A percentile compares a stretch with the other conserved stretches of the same genome.
phyloP scores from a whole-genome alignment of 2,113 vertebrate species.

The Oncorhynchus nerka region DNA sequence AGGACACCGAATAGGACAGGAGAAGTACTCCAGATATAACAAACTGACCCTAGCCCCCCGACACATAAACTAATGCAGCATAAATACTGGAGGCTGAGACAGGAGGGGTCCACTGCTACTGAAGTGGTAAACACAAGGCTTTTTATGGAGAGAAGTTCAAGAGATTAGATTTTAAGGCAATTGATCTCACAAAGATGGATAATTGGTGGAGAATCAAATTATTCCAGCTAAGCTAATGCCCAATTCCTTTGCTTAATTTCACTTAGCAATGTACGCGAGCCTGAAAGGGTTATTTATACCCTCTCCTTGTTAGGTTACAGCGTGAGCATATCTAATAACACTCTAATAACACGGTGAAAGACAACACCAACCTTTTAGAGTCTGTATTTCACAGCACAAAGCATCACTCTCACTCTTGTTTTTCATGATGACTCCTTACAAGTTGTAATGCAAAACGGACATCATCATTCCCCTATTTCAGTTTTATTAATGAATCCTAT shows the following conservation, averaged over 20 bases:
- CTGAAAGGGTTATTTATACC: constrained; percentile 43
- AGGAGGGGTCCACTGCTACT: constrained; percentile 45
- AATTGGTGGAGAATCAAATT: constrained; percentile 34
- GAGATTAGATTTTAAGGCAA: constrained; percentile 51
- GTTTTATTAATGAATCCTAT: background rate
- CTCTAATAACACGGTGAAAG: constrained; percentile 11
- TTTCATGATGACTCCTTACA: background rate
- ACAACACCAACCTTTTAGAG: background rate
- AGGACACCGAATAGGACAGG: too few species aligned
- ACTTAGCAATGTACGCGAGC: constrained; percentile 34
- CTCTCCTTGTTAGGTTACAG: constrained; percentile 29
- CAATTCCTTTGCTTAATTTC: constrained; percentile 34
- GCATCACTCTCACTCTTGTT: background rate
- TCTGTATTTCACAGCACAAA: background rate
- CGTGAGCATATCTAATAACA: constrained; percentile 10
- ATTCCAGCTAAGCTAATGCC: constrained; percentile 36
- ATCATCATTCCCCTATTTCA: background rate
- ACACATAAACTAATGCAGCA: too few species aligned
- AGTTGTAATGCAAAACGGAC: background rate
- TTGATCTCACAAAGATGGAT: constrained; percentile 35
- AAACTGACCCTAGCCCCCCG: too few species aligned
- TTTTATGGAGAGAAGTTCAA: constrained; percentile 25
- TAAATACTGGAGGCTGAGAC: too few species aligned
- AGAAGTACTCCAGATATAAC: too few species aligned
- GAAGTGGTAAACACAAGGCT: constrained; percentile 26